These are phyloP conservation scores for Hydrocynus forskahlii DNA, from an alignment of 2,797 vertebrate species.

Conservation along the genomic window DNA sequence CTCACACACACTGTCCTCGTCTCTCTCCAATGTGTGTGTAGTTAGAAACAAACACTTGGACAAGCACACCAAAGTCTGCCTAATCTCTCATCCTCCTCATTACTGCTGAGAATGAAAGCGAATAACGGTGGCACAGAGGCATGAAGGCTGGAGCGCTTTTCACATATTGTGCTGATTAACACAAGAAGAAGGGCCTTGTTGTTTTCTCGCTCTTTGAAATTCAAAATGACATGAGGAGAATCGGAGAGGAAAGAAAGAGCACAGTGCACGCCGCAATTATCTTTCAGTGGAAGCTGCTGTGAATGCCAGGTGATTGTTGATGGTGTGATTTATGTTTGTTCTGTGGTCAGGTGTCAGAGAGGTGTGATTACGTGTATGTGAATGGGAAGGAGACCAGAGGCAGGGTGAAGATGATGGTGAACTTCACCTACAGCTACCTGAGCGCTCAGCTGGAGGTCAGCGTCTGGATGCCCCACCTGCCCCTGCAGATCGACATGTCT, in stretches of 20 bases:
- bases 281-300: slow-evolving; percentile 20
- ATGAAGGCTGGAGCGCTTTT: slow-evolving; percentile 45
- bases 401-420: slow-evolving; percentile 80
- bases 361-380: slow-evolving; percentile 91
- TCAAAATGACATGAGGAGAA: not conserved
- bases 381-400: slow-evolving; percentile 92
- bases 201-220: slow-evolving; percentile 14
- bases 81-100: slow-evolving; percentile 52
- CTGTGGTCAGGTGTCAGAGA: slow-evolving; percentile 84
- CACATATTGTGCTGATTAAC: slow-evolving; percentile 51
- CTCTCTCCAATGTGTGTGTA: slow-evolving; percentile 28
- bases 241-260: slow-evolving; percentile 6
- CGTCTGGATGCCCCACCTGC: slow-evolving; percentile 91
- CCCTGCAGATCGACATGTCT: slow-evolving; percentile 88
- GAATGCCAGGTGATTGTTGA: not conserved
- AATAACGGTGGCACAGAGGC: slow-evolving; percentile 23
- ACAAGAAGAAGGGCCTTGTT: slow-evolving; percentile 33
- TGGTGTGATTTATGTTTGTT: slow-evolving; percentile 34
- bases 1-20: slow-evolving; percentile 17
- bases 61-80: slow-evolving; percentile 41
- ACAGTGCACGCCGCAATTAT: slow-evolving; percentile 38
- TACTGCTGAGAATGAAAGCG: slow-evolving; percentile 47
- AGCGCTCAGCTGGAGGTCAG: slow-evolving; percentile 85
- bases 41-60: slow-evolving; percentile 55
- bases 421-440: slow-evolving; percentile 92